Evolutionary conservation across 2,888 invertebrate genomes (phyloP).

Genomic region (Pammene aurita): DNA sequence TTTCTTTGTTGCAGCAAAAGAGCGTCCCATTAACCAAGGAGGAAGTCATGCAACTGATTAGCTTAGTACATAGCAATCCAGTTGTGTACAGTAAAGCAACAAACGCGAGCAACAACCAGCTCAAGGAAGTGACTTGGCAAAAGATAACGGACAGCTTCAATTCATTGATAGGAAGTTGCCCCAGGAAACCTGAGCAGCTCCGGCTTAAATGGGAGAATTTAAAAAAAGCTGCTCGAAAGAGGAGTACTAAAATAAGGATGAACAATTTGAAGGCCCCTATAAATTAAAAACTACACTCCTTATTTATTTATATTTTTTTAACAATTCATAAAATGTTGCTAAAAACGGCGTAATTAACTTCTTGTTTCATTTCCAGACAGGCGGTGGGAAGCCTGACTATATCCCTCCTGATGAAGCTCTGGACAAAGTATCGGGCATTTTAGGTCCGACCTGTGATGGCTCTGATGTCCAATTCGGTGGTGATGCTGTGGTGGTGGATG

Average conservation of each 20-base stretch:
- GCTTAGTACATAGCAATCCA: slow-evolving; percentile 2
- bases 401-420: slow-evolving; percentile 43
- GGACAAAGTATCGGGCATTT: slow-evolving; percentile 43
- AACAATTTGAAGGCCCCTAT: not conserved
- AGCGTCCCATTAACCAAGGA: not conserved
- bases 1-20: slow-evolving; percentile 1
- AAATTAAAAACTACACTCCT: slow-evolving; percentile 1
- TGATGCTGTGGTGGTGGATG: slow-evolving; percentile 35
- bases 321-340: not conserved
- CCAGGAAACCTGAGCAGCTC: slow-evolving; percentile 2
- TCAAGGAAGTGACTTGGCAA: slow-evolving; percentile 4
- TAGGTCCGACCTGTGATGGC: slow-evolving; percentile 43
- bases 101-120: slow-evolving; percentile 2
- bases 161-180: slow-evolving; percentile 2
- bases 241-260: not conserved
- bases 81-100: slow-evolving; percentile 1
- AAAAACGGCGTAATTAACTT: not conserved
- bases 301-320: slow-evolving; percentile 1
- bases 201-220: slow-evolving; percentile 2
- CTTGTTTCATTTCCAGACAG: slow-evolving; percentile 40
- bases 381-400: slow-evolving; percentile 43
- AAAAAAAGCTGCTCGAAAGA: slow-evolving; percentile 2
- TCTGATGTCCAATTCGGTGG: slow-evolving; percentile 43
- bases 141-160: slow-evolving; percentile 4
- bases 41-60: slow-evolving; percentile 1